phyloP scores from a whole-genome alignment of 1,140 invertebrate genomes.

The Maconellicoccus hirsutus region DNA sequence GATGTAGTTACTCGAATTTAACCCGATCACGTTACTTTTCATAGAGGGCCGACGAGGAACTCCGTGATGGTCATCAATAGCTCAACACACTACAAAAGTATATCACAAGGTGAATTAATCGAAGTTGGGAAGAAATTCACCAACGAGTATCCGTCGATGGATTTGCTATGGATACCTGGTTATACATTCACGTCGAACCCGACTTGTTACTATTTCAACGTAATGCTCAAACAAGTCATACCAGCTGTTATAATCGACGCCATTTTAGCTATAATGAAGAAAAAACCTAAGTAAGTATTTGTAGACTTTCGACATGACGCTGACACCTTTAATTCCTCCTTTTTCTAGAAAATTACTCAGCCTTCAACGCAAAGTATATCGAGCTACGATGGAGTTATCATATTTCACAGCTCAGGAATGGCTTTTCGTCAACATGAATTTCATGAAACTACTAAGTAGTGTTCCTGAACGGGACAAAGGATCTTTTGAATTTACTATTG shows the following conservation, averaged over 20 bases:
- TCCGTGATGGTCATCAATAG: conserved; percentile 69
- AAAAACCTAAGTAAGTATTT: conserved; percentile 44
- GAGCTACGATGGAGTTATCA: conserved; percentile 61
- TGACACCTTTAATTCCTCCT: not conserved
- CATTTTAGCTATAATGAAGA: conserved; percentile 44
- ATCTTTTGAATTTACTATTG: conserved; percentile 35
- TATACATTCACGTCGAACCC: conserved; percentile 40
- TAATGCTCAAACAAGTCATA: conserved; percentile 39
- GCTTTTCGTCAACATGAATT: conserved; percentile 79
- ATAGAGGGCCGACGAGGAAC: not conserved
- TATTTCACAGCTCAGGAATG: conserved; percentile 87
- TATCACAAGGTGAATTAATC: conserved; percentile 69
- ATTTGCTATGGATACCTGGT: conserved; percentile 50
- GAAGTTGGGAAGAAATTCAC: conserved; percentile 53
- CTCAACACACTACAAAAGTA: conserved; percentile 82
- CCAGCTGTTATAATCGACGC: conserved; percentile 52
- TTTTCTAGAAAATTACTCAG: conserved; percentile 35
- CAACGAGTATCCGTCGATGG: conserved; percentile 58
- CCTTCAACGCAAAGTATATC: conserved; percentile 43
- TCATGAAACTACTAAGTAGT: conserved; percentile 47
- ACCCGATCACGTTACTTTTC: no score
- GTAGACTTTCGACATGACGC: not conserved
- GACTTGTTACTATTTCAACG: conserved; percentile 34
- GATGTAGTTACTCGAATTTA: no score
- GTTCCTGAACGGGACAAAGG: conserved; percentile 39